phyloP scores from a whole-genome alignment of 2,113 vertebrate species.

The Parotia lawesii region DNA sequence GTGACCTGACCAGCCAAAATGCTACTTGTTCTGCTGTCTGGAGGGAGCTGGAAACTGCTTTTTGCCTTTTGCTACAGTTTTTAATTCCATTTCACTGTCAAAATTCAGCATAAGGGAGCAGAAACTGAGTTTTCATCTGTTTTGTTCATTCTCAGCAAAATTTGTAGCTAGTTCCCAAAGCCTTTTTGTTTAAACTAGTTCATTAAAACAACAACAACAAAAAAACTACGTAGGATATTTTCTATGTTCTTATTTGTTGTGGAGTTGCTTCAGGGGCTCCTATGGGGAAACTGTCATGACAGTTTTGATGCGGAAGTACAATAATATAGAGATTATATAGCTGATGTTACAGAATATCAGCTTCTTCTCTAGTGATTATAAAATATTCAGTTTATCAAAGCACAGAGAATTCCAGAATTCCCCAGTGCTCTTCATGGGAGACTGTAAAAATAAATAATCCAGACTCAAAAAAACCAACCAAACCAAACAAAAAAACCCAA shows the following conservation, averaged over 20 bases:
- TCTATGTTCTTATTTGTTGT: background rate
- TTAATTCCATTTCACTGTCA: background rate
- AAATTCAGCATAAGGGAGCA: background rate
- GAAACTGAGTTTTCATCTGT: background rate
- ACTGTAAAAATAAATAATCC: background rate
- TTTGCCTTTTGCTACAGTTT: background rate
- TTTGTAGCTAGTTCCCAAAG: background rate
- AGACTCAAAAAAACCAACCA: background rate
- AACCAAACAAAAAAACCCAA: too few species aligned
- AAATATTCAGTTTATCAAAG: background rate
- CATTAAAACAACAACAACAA: background rate
- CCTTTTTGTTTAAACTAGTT: background rate
- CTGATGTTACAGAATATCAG: background rate
- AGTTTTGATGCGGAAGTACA: background rate
- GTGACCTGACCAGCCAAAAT: background rate
- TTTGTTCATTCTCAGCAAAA: constrained; percentile 17
- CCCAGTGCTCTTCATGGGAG: background rate
- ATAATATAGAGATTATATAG: background rate
- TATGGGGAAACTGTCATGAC: background rate
- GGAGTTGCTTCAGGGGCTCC: background rate
- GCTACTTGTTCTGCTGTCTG: background rate
- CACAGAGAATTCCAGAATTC: background rate
- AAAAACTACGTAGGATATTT: background rate
- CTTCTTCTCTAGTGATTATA: background rate
- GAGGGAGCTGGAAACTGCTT: background rate